Evolutionary conservation across 2,113 vertebrate genomes (phyloP).

Genomic region (Phoxinus phoxinus): DNA sequence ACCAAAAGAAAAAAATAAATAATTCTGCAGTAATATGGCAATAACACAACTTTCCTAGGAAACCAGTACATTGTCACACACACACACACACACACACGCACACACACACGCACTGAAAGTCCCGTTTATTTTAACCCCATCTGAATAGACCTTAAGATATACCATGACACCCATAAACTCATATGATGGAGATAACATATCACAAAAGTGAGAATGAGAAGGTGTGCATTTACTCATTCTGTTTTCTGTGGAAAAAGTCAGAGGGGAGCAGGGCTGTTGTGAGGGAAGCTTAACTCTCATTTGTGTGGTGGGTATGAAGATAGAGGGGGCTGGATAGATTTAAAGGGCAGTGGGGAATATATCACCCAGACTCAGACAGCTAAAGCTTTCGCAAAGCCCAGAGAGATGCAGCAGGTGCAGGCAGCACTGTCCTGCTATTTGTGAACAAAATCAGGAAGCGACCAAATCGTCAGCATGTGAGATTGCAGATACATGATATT

Average conservation of each 20-base stretch:
- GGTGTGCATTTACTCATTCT: not conserved
- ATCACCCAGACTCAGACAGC: slow-evolving; percentile 25
- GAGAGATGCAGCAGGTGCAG: not conserved
- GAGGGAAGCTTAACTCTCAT: slow-evolving; percentile 13
- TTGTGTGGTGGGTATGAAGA: slow-evolving; percentile 11
- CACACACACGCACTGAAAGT: not conserved
- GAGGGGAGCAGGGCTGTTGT: slow-evolving; percentile 8
- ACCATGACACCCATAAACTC: not conserved
- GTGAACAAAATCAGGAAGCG: not conserved
- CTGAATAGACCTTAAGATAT: not conserved
- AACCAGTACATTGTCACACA: not conserved
- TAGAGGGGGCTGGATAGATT: slow-evolving; percentile 28
- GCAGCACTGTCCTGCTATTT: not conserved
- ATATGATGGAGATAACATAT: not conserved
- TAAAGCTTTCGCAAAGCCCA: slow-evolving; percentile 22
- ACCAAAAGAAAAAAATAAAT: not conserved
- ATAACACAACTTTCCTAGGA: not conserved
- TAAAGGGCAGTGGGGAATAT: slow-evolving; percentile 43
- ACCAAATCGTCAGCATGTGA: not conserved
- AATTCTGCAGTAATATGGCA: not conserved
- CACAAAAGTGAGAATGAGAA: slow-evolving; percentile 14
- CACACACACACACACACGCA: no score
- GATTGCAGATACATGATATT: no score
- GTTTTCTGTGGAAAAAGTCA: not conserved
- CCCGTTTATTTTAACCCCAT: not conserved